A percentile compares a stretch with the other conserved stretches of the same genome.
Conservation (phyloP, 2,888 invertebrate genomes). For the Apocheima hispidaria region DNA sequence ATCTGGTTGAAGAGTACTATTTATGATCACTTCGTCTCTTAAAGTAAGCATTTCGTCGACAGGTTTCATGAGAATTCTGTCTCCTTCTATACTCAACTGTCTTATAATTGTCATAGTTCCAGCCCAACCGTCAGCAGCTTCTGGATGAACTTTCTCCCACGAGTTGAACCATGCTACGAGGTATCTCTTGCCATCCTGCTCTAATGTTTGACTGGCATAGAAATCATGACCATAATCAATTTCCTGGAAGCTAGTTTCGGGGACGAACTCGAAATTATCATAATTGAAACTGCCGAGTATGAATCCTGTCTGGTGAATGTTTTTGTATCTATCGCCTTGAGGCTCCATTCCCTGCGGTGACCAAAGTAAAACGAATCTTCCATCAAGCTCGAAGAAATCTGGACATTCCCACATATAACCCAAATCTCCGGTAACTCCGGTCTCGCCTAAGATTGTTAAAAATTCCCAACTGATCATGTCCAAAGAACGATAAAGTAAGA, state of each 20-base stretch:
- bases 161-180: conserved; percentile 77
- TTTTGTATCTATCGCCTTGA: conserved; percentile 75
- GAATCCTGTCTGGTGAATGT: conserved; percentile 72
- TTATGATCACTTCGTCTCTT: conserved; percentile 54
- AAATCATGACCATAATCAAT: conserved; percentile 80
- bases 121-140: conserved; percentile 77
- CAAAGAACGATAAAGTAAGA: conserved; percentile 72
- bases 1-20: conserved; percentile 53
- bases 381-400: conserved; percentile 78
- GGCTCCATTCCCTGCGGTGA: conserved; percentile 77
- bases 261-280: conserved; percentile 70
- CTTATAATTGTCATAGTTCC: conserved; percentile 76
- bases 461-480: conserved; percentile 75
- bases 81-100: conserved; percentile 63
- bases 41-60: conserved; percentile 61
- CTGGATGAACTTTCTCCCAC: conserved; percentile 75
- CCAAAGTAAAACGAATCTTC: conserved; percentile 74
- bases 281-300: conserved; percentile 78
- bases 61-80: conserved; percentile 71
- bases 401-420: conserved; percentile 86
- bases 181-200: conserved; percentile 68
- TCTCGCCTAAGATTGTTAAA: conserved; percentile 69
- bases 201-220: conserved; percentile 77
- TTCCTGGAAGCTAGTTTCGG: conserved; percentile 72
- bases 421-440: conserved; percentile 58